phyloP scores from a whole-genome alignment of 2,888 invertebrate genomes.

The Bunonema sp. region DNA sequence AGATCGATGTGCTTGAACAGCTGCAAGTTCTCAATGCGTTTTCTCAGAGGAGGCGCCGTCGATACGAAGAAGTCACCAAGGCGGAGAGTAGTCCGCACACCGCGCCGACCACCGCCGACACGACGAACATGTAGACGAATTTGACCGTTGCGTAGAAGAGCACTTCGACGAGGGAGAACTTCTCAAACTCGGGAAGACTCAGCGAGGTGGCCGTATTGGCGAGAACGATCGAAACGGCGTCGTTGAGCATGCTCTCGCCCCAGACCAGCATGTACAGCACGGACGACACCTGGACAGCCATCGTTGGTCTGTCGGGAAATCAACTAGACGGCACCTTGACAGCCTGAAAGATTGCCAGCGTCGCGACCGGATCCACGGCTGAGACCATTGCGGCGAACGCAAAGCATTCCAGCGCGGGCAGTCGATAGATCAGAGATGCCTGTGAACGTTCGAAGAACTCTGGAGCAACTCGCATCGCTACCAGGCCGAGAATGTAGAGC shows the following conservation, averaged over 20 bases:
- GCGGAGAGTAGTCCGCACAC: constrained; percentile 83
- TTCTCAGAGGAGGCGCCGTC: neutral
- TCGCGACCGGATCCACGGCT: constrained; percentile 96
- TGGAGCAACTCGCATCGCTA: constrained; percentile 39
- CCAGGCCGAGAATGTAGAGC: constrained; percentile 78
- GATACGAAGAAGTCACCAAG: constrained; percentile 47
- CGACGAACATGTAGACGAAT: constrained; percentile 93
- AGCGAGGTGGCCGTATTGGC: constrained; percentile 56
- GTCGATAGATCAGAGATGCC: constrained; percentile 62
- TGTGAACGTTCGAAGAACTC: constrained; percentile 23
- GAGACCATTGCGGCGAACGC: constrained; percentile 94
- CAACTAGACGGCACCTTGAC: constrained; percentile 17
- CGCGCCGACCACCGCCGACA: constrained; percentile 88
- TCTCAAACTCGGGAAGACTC: constrained; percentile 47
- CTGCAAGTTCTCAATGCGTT: constrained; percentile 27
- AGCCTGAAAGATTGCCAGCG: constrained; percentile 86
- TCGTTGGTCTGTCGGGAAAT: constrained; percentile 10
- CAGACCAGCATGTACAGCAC: constrained; percentile 98
- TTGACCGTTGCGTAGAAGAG: constrained; percentile 55
- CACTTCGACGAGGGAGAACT: constrained; percentile 55
- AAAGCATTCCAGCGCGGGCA: constrained; percentile 88
- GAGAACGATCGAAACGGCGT: constrained; percentile 91
- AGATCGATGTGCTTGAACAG: constrained; percentile 85
- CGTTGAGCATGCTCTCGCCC: constrained; percentile 85
- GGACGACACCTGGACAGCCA: constrained; percentile 81